Conservation (phyloP, 2,797 vertebrate genomes). For the Scarus forsteni region DNA sequence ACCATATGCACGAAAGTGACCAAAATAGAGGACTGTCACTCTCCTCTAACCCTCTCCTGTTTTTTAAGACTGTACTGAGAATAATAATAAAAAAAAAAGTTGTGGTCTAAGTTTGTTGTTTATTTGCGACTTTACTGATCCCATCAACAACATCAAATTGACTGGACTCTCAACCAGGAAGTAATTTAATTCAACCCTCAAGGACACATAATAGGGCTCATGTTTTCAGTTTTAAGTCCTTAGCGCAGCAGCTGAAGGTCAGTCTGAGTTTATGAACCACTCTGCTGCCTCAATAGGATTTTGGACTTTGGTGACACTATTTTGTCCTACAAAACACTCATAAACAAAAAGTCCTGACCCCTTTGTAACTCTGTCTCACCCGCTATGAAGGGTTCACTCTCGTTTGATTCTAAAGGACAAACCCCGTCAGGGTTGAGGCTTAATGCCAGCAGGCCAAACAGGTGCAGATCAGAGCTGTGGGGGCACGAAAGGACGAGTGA, state of each 20-base stretch:
- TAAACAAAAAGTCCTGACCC: conserved; percentile 23
- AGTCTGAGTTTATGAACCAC: conserved; percentile 27
- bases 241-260: conserved; percentile 17
- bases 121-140: conserved; percentile 7
- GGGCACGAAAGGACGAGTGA: conserved; percentile 40
- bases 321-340: conserved; percentile 26
- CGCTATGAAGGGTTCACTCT: conserved; percentile 1
- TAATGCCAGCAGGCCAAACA: conserved; percentile 52
- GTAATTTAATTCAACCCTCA: conserved; percentile 23
- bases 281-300: conserved; percentile 10
- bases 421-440: conserved; percentile 42
- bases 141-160: neutral
- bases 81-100: neutral
- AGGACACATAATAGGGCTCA: conserved; percentile 6
- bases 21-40: conserved; percentile 33
- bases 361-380: conserved; percentile 22
- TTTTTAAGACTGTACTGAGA: conserved; percentile 6
- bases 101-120: neutral
- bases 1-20: conserved; percentile 23
- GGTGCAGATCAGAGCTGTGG: conserved; percentile 45
- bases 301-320: conserved; percentile 10
- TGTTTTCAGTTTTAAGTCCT: conserved; percentile 18
- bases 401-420: conserved; percentile 39
- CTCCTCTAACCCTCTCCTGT: neutral
- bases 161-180: neutral